Percentiles rank a stretch among this genome's conserved stretches.
These are phyloP conservation scores for Crypturellus tataupa DNA, from an alignment of 2,797 vertebrate genomes.

Conservation along the genomic window DNA sequence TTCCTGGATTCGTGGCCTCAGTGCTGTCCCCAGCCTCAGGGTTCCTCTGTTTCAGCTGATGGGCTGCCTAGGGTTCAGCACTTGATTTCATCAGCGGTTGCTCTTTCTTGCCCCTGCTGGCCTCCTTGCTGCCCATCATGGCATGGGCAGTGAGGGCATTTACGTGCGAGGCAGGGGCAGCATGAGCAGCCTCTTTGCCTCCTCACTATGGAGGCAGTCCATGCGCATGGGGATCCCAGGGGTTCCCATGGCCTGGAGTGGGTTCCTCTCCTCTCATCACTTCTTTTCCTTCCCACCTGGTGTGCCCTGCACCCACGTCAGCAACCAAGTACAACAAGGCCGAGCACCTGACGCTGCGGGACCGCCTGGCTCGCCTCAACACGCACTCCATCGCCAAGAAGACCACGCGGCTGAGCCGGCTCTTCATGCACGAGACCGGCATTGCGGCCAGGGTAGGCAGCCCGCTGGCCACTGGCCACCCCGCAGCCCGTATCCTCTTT, in stretches of 20 bases:
- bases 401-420: constrained; percentile 90
- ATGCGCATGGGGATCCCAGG: neutral
- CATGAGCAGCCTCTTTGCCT: neutral
- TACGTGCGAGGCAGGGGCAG: neutral
- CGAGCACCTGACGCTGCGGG: constrained; percentile 89
- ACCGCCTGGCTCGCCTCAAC: constrained; percentile 91
- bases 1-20: neutral
- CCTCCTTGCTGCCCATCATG: neutral
- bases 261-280: neutral
- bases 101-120: too few relatives aligned
- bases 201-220: too few relatives aligned
- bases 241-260: neutral
- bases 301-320: constrained; percentile 51
- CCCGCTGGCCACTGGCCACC: rapidly evolving
- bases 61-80: neutral
- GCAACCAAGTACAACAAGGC: constrained; percentile 93
- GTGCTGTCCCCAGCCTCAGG: neutral
- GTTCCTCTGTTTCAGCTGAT: rapidly evolving
- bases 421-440: constrained; percentile 92
- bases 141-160: neutral
- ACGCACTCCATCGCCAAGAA: constrained; percentile 95
- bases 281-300: neutral
- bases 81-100: neutral
- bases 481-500: neutral
- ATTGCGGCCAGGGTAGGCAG: constrained; percentile 87